Evolutionary conservation across 2,888 invertebrate species (phyloP).

Genomic region (Lycocerus yunnanus): DNA sequence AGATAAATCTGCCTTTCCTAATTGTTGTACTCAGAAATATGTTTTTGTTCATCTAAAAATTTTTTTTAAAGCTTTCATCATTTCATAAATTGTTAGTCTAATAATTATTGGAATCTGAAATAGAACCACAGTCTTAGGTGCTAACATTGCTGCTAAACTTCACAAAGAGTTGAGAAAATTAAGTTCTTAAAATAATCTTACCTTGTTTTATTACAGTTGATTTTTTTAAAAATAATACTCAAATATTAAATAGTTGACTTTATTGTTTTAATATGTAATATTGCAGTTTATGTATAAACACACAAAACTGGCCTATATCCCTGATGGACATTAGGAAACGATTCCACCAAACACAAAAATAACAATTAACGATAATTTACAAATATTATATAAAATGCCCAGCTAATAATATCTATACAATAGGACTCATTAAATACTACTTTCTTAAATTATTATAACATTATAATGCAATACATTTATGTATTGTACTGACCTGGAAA

Average conservation of each 20-base stretch:
- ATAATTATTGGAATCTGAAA: no score
- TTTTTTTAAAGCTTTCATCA: no score
- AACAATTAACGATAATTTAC: slow-evolving; percentile 43
- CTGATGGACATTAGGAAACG: slow-evolving; percentile 43
- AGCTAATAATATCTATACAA: slow-evolving; percentile 40
- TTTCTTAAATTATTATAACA: slow-evolving; percentile 6
- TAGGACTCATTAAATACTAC: slow-evolving; percentile 24
- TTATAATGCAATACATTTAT: slow-evolving; percentile 17
- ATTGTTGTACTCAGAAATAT: no score
- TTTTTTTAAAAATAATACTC: not conserved
- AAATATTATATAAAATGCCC: slow-evolving; percentile 49
- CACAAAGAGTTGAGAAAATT: no score
- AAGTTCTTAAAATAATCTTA: no score
- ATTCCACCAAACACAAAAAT: slow-evolving; percentile 36
- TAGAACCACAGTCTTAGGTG: no score
- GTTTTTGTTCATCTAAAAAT: no score
- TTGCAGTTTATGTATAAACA: slow-evolving; percentile 15
- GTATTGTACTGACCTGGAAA: slow-evolving; percentile 24
- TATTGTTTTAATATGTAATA: not conserved
- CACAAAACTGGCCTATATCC: slow-evolving; percentile 53
- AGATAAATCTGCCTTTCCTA: no score
- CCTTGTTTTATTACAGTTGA: no score
- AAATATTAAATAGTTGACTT: not conserved
- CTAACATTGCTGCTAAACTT: no score
- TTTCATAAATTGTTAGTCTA: no score